These are phyloP conservation scores for Polymixis flavicincta DNA, from an alignment of 2,888 invertebrate genomes.

Conservation along the genomic window DNA sequence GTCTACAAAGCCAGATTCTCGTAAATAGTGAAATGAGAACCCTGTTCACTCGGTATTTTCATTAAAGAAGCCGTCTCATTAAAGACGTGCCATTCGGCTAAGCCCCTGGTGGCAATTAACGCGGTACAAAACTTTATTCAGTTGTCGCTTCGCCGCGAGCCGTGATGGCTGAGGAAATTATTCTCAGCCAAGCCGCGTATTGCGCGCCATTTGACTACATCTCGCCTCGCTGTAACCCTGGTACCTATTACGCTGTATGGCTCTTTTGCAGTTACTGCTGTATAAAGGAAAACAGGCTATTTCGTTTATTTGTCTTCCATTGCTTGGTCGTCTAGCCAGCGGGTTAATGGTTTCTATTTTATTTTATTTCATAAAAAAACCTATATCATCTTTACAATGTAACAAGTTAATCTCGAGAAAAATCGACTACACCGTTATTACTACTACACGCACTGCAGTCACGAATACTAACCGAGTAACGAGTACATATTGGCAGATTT, in stretches of 20 bases:
- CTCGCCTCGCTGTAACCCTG: slow-evolving; percentile 59
- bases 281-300: slow-evolving; percentile 20
- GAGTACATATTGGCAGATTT: not conserved
- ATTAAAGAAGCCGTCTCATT: slow-evolving; percentile 89
- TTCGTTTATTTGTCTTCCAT: slow-evolving; percentile 1
- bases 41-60: slow-evolving; percentile 84
- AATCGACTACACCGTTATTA: not conserved
- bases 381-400: not conserved
- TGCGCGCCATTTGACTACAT: slow-evolving; percentile 78
- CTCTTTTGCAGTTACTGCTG: slow-evolving; percentile 28
- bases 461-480: not conserved
- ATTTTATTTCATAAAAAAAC: not conserved
- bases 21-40: slow-evolving; percentile 69
- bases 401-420: not conserved
- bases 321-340: not conserved
- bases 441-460: not conserved
- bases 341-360: not conserved
- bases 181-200: slow-evolving; percentile 74
- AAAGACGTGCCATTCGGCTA: slow-evolving; percentile 83
- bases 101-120: slow-evolving; percentile 85
- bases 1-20: slow-evolving; percentile 65
- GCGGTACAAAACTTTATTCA: slow-evolving; percentile 86
- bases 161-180: slow-evolving; percentile 75
- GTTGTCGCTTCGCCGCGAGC: slow-evolving; percentile 75
- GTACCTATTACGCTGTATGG: slow-evolving; percentile 50